phyloP scores from a whole-genome alignment of 2,113 vertebrate species.

The Datnioides undecimradiatus region DNA sequence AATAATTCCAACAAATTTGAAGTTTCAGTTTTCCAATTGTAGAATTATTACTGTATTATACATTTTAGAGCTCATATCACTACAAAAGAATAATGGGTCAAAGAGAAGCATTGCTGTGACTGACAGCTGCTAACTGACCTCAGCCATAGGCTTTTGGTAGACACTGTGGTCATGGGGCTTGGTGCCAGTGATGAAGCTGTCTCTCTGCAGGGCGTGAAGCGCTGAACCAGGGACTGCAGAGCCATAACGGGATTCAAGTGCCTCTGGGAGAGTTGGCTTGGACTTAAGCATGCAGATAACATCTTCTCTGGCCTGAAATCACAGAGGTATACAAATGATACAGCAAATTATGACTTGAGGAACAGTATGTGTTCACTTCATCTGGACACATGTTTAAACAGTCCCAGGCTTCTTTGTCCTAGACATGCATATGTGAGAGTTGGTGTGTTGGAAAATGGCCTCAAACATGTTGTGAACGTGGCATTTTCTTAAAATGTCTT shows the following conservation, averaged over 20 bases:
- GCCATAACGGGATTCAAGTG: constrained; percentile 91
- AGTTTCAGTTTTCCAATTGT: not conserved
- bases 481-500: not conserved
- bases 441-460: not conserved
- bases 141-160: constrained; percentile 93
- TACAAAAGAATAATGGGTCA: not conserved
- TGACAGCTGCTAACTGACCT: constrained; percentile 82
- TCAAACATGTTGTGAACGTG: not conserved
- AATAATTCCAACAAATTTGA: not conserved
- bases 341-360: not conserved
- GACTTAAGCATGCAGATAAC: constrained; percentile 94
- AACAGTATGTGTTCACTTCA: not conserved
- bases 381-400: not conserved
- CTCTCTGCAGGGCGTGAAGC: constrained; percentile 92
- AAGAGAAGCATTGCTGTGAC: not conserved
- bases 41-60: not conserved
- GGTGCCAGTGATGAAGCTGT: constrained; percentile 86
- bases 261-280: constrained; percentile 87
- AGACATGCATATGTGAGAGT: not conserved
- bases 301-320: constrained; percentile 92
- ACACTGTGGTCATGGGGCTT: constrained; percentile 87
- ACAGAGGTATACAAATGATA: constrained; percentile 2
- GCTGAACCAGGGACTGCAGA: constrained; percentile 87
- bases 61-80: not conserved
- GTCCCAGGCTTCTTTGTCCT: not conserved